phyloP scores from a whole-genome alignment of 2,888 invertebrate species.

The Gymnosoma rotundatum region DNA sequence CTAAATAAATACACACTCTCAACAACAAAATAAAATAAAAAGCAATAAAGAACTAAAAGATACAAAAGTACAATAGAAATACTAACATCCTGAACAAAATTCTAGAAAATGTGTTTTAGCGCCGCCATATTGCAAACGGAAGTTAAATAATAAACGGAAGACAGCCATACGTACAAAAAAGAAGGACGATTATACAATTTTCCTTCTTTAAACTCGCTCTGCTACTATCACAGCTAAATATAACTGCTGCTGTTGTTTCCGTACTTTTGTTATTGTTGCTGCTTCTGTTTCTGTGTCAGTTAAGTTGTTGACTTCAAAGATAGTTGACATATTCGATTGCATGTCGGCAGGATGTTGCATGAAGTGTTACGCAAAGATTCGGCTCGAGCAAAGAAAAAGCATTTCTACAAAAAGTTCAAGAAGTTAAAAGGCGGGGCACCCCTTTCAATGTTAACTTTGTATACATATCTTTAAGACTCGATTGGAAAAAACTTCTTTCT shows the following conservation, averaged over 20 bases:
- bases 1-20: constrained; percentile 12
- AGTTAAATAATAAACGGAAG: constrained; percentile 60
- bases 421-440: no score
- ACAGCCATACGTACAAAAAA: constrained; percentile 21
- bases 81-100: constrained; percentile 20
- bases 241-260: constrained; percentile 36
- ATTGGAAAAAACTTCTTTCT: no score
- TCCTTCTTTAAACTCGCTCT: constrained; percentile 8
- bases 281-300: constrained; percentile 8
- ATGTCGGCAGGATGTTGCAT: constrained; percentile 1
- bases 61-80: constrained; percentile 16
- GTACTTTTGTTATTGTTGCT: neutral
- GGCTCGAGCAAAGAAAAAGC: constrained; percentile 1
- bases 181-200: constrained; percentile 40
- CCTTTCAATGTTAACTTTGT: no score
- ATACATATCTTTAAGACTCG: no score
- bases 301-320: constrained; percentile 15
- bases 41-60: constrained; percentile 15
- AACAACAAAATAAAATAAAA: constrained; percentile 28
- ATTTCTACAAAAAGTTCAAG: neutral
- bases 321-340: neutral
- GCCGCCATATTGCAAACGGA: constrained; percentile 68
- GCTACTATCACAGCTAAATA: constrained; percentile 31
- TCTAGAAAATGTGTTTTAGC: constrained; percentile 26
- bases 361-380: constrained; percentile 30